A percentile compares a stretch with the other conserved stretches of the same genome.
These are phyloP conservation scores for Prunella strophiata DNA, from an alignment of 2,797 vertebrate species.

Conservation along the genomic window DNA sequence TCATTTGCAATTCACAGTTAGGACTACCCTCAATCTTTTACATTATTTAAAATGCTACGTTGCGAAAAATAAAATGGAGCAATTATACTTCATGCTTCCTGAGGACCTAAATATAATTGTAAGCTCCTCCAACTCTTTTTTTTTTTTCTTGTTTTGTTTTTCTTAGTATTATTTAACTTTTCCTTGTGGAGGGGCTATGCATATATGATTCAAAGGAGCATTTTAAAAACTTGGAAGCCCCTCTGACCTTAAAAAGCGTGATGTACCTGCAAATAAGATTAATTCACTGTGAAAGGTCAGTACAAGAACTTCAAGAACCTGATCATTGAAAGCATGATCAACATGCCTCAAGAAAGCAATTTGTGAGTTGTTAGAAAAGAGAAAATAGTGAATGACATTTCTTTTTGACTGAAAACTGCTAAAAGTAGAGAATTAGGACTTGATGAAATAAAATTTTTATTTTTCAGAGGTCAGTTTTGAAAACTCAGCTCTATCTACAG, in stretches of 20 bases:
- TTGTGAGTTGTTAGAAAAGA: background rate
- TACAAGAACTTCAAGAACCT: background rate
- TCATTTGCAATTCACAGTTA: background rate
- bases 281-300: background rate
- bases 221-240: background rate
- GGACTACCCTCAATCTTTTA: background rate
- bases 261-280: background rate
- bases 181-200: accelerated
- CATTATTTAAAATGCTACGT: background rate
- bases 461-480: background rate
- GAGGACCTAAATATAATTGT: background rate
- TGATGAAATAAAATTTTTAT: background rate
- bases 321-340: background rate
- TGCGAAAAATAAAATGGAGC: background rate
- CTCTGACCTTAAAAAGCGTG: background rate
- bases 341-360: background rate
- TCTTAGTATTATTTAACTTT: background rate
- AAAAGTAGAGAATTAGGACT: background rate
- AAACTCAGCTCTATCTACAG: background rate
- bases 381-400: background rate
- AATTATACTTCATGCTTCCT: background rate
- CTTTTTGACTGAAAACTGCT: background rate
- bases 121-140: background rate
- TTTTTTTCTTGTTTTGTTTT: too few relatives aligned
- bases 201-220: background rate